Percentiles rank a stretch among this genome's conserved stretches.
These are phyloP conservation scores for Tanytarsus gracilentus DNA, from an alignment of 2,888 invertebrate species.

Conservation along the genomic window DNA sequence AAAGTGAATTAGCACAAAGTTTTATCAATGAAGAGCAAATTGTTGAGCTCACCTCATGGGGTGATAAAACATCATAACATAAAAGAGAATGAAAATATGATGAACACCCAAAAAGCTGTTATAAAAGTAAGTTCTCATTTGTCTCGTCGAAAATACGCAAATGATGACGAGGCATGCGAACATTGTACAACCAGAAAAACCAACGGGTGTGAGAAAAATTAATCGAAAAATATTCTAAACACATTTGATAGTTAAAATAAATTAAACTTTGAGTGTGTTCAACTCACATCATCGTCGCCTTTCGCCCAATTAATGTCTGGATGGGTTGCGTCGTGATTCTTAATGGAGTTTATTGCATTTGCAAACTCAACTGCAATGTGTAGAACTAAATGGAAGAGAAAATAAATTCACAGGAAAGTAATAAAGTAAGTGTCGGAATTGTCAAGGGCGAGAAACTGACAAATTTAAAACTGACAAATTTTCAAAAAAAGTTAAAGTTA, in stretches of 20 bases:
- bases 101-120: conserved; percentile 21
- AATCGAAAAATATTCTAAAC: conserved; percentile 9
- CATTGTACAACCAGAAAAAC: conserved; percentile 17
- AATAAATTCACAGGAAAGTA: too few relatives aligned
- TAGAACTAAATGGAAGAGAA: conserved; percentile 33
- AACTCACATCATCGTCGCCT: conserved; percentile 34
- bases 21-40: neutral
- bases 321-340: conserved; percentile 33
- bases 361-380: conserved; percentile 36
- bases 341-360: conserved; percentile 36
- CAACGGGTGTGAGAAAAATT: conserved; percentile 18
- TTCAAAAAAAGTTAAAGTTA: too few relatives aligned
- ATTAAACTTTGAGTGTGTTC: neutral
- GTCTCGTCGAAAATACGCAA: conserved; percentile 16
- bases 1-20: neutral
- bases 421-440: too few relatives aligned
- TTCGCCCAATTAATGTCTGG: conserved; percentile 36
- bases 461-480: too few relatives aligned
- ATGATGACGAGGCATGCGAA: conserved; percentile 14
- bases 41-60: neutral
- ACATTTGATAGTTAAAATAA: neutral
- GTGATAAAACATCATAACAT: conserved; percentile 23
- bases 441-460: too few relatives aligned
- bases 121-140: conserved; percentile 13
- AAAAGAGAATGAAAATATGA: conserved; percentile 17